Base-by-base conservation (phyloP, 2,888 invertebrate species). In the Hirtodrosophila histrioides region DNA sequence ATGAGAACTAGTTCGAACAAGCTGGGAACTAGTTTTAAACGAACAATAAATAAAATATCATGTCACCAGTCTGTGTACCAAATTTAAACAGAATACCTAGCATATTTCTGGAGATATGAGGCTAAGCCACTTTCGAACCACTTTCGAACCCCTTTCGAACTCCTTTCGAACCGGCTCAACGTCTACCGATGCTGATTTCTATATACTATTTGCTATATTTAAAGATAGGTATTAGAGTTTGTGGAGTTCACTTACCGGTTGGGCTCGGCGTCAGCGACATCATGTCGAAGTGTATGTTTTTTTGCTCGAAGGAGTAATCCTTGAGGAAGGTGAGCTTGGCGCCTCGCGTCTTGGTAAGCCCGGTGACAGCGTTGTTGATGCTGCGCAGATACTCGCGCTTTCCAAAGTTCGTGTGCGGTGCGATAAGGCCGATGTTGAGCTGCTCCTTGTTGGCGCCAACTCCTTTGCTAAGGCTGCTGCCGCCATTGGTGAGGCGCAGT, bases 221-320 rank as follows among this genome's bases (percentile, higher is more conserved):
- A 24, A 3, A 23, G 41, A 10, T 24, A 10, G 23, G 23, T n/a
- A 37, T 44, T 9, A 4, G 2, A 9, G 11, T 3, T 31, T 31
- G 9, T 11, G 11, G 1, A 12, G 41, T 33, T 12, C 55, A 90
- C 92, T 92, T 92, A 95, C 95, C 95, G 93, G 95, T 95, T 60
- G 95, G 95, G 91, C 95, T 95, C 31, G 95, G 95, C 68, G 95
- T 95, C 63, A 95, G 92, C 64, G 93, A 93, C 94, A 95, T 94
- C 93, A 94, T 94, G 61, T 93, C 93, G 80, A 93, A 93, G 81
- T 93, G 94, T 60, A 95, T 94, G 86, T 95, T 94, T 57, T 93
- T 92, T 61, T 93, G 93, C 51, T 93, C 93, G 87, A 95, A 95
- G 70, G 93, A 92, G 88, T 94, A 94, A 84, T 93, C 93, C 89